Conservation (phyloP, 2,113 vertebrate species). For the Corythaixoides concolor region DNA sequence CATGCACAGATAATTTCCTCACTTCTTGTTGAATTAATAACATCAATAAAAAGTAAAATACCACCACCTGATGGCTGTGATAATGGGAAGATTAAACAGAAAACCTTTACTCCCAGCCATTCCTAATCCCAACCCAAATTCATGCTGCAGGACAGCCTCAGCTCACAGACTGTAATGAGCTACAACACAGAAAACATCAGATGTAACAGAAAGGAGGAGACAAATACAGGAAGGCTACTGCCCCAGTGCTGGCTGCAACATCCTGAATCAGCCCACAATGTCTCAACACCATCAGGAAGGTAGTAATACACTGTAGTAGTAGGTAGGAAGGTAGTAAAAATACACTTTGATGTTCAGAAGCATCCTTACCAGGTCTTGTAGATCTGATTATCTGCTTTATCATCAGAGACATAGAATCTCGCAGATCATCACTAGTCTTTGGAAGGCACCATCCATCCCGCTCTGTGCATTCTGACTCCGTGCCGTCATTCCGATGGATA, state of each 20-base stretch:
- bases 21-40: neutral
- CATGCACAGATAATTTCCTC: neutral
- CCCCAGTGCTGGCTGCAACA: neutral
- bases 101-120: neutral
- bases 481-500: slow-evolving; percentile 79
- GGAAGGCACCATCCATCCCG: slow-evolving; percentile 92
- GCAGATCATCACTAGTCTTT: slow-evolving; percentile 87
- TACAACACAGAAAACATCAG: neutral
- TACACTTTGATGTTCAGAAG: too few species aligned
- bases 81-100: neutral
- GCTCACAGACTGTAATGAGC: neutral
- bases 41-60: neutral
- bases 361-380: slow-evolving; percentile 77
- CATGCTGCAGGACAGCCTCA: neutral
- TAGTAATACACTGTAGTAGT: neutral
- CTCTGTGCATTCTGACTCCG: slow-evolving; percentile 83
- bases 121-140: neutral
- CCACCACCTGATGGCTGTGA: neutral
- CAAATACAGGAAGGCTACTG: neutral
- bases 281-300: neutral
- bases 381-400: slow-evolving; percentile 86
- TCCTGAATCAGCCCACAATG: neutral
- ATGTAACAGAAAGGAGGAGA: neutral
- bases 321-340: neutral
- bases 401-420: slow-evolving; percentile 90